Base-by-base conservation (phyloP, 2,888 invertebrate species). In the Melanargia galathea region DNA sequence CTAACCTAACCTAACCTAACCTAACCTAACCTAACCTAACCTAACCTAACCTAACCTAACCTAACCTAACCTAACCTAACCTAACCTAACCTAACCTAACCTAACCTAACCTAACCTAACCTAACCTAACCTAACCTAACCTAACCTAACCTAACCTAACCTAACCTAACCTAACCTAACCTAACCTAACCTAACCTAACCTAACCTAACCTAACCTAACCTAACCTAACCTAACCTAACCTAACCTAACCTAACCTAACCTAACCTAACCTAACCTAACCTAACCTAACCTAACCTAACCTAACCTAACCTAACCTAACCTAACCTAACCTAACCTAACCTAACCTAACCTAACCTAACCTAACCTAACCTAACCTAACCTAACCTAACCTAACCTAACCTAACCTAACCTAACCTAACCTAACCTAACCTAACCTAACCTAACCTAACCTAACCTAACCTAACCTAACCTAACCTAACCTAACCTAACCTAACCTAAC, bases 1-100 rank as follows among this genome's bases (percentile, higher is more conserved):
- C 61, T 62, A 64, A 61, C 66, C 35, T 35, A 35, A 62, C 64
- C 64, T 35, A 35, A 35, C 35, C 35, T 35, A 35, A 35, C 35
- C 35, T 35, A 35, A 35, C 35, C 35, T 35, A 35, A 35, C 35
- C 35, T 35, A 35, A 35, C 35, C 35, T 35, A 35, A 35, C 35
- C 35, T 35, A 35, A 35, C 35, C 35, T 35, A 35, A 35, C 35
- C 35, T 35, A 35, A 35, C 35, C 35, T 35, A 35, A 35, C 35
- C 35, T 35, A 35, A 35, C 35, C 35, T 35, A 35, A 35, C 35
- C 35, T 35, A 35, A 35, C 35, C 35, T 35, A 35, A 35, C 35
- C 35, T 35, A 35, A 35, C 35, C 35, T 35, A 35, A 35, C 35
- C 35, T 35, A 35, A 35, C 35, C 35, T 35, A 35, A 35, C 35